phyloP scores from a whole-genome alignment of 2,113 vertebrate genomes.

The Podilymbus podiceps region DNA sequence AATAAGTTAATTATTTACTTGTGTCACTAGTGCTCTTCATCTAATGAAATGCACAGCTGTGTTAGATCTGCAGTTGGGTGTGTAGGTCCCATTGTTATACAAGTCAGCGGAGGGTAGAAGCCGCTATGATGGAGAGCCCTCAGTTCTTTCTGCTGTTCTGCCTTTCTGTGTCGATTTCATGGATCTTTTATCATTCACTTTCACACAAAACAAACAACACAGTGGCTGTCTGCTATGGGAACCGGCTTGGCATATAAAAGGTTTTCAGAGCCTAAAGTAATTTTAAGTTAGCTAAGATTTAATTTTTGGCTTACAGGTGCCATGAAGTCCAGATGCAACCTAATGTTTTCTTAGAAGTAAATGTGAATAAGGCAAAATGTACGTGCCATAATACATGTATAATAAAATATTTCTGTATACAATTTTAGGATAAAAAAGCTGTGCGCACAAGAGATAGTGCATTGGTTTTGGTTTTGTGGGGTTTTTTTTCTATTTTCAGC shows the following conservation, averaged over 20 bases:
- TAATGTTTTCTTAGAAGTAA: constrained; percentile 22
- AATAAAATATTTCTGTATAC: background rate
- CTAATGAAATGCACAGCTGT: constrained; percentile 94
- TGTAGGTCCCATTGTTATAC: constrained; percentile 87
- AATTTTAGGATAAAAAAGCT: background rate
- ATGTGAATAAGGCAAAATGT: background rate
- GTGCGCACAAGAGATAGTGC: background rate
- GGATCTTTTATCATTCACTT: constrained; percentile 99
- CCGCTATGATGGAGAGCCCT: constrained; percentile 93
- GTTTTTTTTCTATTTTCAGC: background rate
- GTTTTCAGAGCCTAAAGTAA: constrained; percentile 78
- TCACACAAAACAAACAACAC: constrained; percentile 99
- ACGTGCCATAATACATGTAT: background rate
- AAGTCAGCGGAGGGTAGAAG: constrained; percentile 90
- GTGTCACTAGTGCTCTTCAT: constrained; percentile 86
- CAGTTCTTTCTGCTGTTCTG: constrained; percentile 93
- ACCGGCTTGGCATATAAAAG: constrained; percentile 84
- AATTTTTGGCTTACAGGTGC: constrained; percentile 81
- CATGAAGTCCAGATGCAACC: constrained; percentile 28
- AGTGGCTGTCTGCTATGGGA: constrained; percentile 92
- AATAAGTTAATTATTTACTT: constrained; percentile 99
- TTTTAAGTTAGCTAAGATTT: constrained; percentile 81
- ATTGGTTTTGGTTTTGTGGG: no score
- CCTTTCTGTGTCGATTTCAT: constrained; percentile 99
- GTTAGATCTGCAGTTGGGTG: constrained; percentile 87